phyloP scores from a whole-genome alignment of 1,140 invertebrate genomes.

The Rhagoletis pomonella region DNA sequence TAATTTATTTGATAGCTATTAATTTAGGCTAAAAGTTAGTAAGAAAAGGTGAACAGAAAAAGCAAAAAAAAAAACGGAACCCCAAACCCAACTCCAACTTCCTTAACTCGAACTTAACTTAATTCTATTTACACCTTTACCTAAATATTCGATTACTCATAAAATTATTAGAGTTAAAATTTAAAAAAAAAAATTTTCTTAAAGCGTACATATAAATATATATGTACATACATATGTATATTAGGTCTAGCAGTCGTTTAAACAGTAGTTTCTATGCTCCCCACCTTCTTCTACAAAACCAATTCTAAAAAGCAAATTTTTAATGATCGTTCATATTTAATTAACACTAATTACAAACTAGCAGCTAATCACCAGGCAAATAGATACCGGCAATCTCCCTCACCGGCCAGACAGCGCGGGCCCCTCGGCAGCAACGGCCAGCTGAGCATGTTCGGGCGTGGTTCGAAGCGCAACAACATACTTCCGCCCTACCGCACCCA shows the following conservation, averaged over 20 bases:
- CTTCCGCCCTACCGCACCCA: conserved; percentile 69
- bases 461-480: conserved; percentile 65
- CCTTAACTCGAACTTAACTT: conserved; percentile 2
- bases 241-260: not conserved
- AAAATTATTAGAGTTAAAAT: not conserved
- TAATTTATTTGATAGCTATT: conserved; percentile 8
- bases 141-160: not conserved
- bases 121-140: not conserved
- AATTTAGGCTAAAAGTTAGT: not conserved
- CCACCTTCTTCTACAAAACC: not conserved
- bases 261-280: not conserved
- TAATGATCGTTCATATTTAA: conserved; percentile 58
- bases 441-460: conserved; percentile 54
- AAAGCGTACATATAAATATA: not conserved
- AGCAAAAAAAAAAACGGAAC: not conserved
- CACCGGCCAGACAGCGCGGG: conserved; percentile 77
- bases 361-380: conserved; percentile 75
- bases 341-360: conserved; percentile 73
- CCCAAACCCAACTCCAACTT: not conserved
- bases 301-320: conserved; percentile 43
- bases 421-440: conserved; percentile 62
- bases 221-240: not conserved
- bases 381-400: conserved; percentile 78
- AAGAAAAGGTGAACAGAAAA: not conserved
- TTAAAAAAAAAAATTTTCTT: not conserved